Evolutionary conservation across 1,140 invertebrate species (phyloP).

Genomic region (Drosophila funebris): DNA sequence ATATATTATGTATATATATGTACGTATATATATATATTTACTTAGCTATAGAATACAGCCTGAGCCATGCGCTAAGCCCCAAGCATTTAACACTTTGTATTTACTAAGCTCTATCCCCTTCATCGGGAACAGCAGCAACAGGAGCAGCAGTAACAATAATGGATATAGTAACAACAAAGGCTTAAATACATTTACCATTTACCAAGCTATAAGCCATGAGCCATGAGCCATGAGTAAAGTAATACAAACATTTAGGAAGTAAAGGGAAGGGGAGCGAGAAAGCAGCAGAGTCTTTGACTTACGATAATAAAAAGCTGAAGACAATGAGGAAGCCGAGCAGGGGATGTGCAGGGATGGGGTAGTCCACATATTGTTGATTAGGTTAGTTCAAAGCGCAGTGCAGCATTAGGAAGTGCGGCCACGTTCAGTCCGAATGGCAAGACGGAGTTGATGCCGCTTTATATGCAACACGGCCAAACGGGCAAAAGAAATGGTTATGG

Average conservation of each 20-base stretch:
- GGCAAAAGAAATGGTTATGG: conserved; percentile 50
- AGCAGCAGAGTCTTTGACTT: conserved; percentile 37
- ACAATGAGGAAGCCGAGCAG: conserved; percentile 2
- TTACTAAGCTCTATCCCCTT: conserved; percentile 47
- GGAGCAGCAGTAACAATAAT: conserved; percentile 26
- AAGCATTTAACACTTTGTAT: conserved; percentile 76
- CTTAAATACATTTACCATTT: conserved; percentile 66
- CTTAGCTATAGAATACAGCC: conserved; percentile 36
- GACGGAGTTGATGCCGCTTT: conserved; percentile 29
- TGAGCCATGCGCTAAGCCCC: conserved; percentile 24
- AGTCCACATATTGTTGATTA: conserved; percentile 56
- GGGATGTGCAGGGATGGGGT: background rate
- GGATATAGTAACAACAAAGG: conserved; percentile 35
- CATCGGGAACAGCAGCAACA: conserved; percentile 39
- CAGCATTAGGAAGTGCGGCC: conserved; percentile 60
- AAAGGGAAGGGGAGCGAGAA: background rate
- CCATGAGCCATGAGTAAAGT: conserved; percentile 42
- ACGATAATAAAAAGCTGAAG: conserved; percentile 53
- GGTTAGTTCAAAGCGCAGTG: conserved; percentile 54
- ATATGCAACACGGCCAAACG: conserved; percentile 25
- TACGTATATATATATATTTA: conserved; percentile 12
- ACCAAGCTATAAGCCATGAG: conserved; percentile 43
- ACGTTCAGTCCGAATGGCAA: conserved; percentile 34
- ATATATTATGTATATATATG: too few relatives aligned
- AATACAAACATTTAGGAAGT: conserved; percentile 36